phyloP scores from a whole-genome alignment of 2,888 invertebrate species.

The Pseudococcus jackbeardsleyi region DNA sequence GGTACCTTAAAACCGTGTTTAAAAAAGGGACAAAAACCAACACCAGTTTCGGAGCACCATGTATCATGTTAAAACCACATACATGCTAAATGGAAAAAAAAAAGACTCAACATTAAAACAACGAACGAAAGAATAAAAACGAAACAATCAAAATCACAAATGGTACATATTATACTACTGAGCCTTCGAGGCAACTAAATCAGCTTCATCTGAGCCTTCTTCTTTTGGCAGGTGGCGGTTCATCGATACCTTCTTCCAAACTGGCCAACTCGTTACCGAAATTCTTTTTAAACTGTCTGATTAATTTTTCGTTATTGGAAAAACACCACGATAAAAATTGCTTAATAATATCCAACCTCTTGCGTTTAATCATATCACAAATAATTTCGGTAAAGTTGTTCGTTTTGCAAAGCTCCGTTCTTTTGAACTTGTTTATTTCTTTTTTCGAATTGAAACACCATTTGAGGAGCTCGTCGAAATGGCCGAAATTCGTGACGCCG shows the following conservation, averaged over 20 bases:
- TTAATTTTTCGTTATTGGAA: slow-evolving; percentile 32
- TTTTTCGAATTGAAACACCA: slow-evolving; percentile 33
- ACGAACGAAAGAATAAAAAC: neutral
- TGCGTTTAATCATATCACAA: slow-evolving; percentile 38
- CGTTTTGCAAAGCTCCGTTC: slow-evolving; percentile 31
- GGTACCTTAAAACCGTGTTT: too few relatives aligned
- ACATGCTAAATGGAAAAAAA: neutral
- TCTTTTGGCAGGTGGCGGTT: neutral
- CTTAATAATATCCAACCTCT: slow-evolving; percentile 30
- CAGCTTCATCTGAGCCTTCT: neutral
- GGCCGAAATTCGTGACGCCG: slow-evolving; percentile 19
- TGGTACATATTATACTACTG: neutral
- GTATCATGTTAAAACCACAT: neutral
- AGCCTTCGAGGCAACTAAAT: neutral
- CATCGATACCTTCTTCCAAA: neutral
- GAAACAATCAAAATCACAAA: neutral
- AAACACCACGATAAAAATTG: slow-evolving; percentile 44
- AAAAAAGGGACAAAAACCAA: neutral
- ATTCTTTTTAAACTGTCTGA: slow-evolving; percentile 26
- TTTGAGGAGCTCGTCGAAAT: slow-evolving; percentile 26
- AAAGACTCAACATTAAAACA: neutral
- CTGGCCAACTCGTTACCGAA: slow-evolving; percentile 37
- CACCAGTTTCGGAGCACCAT: neutral
- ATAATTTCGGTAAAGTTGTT: slow-evolving; percentile 29
- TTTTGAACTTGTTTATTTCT: slow-evolving; percentile 14